Base-by-base conservation (phyloP, 2,113 vertebrate genomes). In the Oreochromis spilurus region DNA sequence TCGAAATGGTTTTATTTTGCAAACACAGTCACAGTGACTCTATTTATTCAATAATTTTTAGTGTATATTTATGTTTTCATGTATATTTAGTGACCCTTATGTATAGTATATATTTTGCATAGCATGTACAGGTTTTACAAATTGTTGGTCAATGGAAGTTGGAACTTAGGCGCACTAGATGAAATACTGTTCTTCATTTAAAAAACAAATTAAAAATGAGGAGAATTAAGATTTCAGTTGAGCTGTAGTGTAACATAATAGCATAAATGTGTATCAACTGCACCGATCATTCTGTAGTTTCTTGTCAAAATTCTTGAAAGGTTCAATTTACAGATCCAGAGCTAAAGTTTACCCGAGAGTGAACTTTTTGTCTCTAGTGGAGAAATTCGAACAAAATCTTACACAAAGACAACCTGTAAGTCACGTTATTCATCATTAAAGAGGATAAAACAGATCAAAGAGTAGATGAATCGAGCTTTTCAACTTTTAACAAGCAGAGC, bases 351-450 rank as follows among this genome's bases (percentile, higher is more conserved):
- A 52, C 72, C 26, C 7, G 26, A 54, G 54, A 54, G 52, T 84
- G 81, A 88, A 88, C 85, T 88, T 87, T 43, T 4, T 36, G 40
- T 72, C 67, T n/a, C 8, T 4, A 3, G 24, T 12, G 50, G 19
- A 90, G 55, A 87, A 84, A 79, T 14, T 84, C 40, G 45, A 88
- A 87, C 17, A 4, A 81, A 88, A 81, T 86, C 81, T 38, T 12
- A 7, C 86, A 87, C 77, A 88, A 91, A 89, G 88, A 88, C 57
- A 83, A 90, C 45, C 83, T 82, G 75, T 81, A 50, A 91, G 86
- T 89, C 84, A 57, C 43, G 84, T 84, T 84, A 88, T 88, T 93
- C 92, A 90, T 87, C 88, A 85, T 89, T 84, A 84, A 83, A 89
- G 87, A 83, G 7, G 40, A 57, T 54, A 40, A 78, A 38, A 50